Percentiles rank a stretch among this genome's conserved stretches.
phyloP scores from a whole-genome alignment of 2,113 vertebrate genomes.

The Pipa parva region DNA sequence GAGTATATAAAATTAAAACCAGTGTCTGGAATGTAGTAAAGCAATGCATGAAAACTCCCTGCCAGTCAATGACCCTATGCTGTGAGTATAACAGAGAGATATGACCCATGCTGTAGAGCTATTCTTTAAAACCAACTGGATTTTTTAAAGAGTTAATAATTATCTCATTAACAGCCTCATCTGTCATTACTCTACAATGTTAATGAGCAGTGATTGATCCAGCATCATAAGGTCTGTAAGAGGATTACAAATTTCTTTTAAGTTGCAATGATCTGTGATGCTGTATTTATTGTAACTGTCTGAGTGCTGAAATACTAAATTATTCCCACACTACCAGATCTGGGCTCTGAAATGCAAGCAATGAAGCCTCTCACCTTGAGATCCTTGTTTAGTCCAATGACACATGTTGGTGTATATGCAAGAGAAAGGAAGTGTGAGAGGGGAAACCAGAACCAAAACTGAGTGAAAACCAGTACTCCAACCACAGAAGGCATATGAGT shows the following conservation, averaged over 20 bases:
- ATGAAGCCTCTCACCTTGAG: slow-evolving; percentile 77
- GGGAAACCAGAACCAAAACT: slow-evolving; percentile 99
- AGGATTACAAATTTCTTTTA: slow-evolving; percentile 40
- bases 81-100: too few relatives aligned
- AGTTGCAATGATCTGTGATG: slow-evolving; percentile 29
- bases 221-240: slow-evolving; percentile 42
- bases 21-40: too few relatives aligned
- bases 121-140: too few relatives aligned
- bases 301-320: neutral
- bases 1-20: too few relatives aligned
- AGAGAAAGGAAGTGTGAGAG: slow-evolving; percentile 93
- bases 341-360: neutral
- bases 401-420: slow-evolving; percentile 95
- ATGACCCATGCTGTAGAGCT: too few relatives aligned
- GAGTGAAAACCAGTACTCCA: slow-evolving; percentile 94
- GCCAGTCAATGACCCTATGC: too few relatives aligned
- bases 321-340: neutral
- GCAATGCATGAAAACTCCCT: too few relatives aligned
- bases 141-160: slow-evolving; percentile 22
- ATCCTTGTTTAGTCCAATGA: slow-evolving; percentile 98
- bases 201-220: slow-evolving; percentile 31
- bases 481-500: slow-evolving; percentile 98
- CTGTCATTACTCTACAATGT: slow-evolving; percentile 22
- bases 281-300: slow-evolving; percentile 30
- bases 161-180: slow-evolving; percentile 16